Conservation (phyloP, 2,888 invertebrate genomes). For the Dicranocentrus wangi region DNA sequence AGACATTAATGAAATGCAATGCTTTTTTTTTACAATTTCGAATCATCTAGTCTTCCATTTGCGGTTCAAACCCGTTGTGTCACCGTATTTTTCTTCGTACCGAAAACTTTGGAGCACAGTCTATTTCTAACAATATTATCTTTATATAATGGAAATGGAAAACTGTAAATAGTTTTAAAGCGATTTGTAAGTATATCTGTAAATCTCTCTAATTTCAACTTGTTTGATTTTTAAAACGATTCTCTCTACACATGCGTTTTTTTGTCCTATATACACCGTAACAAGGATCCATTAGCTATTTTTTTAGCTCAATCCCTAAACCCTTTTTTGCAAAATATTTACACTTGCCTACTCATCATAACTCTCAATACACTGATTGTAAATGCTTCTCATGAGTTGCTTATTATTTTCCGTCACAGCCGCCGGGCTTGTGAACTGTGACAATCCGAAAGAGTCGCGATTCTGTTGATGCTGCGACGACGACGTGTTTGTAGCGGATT, state of each 20-base stretch:
- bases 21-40: neutral
- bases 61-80: conserved; percentile 37
- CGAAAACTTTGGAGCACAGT: conserved; percentile 18
- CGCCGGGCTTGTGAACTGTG: conserved; percentile 44
- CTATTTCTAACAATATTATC: conserved; percentile 1
- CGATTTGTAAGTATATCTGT: too few relatives aligned
- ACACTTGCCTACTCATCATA: conserved; percentile 47
- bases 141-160: neutral
- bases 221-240: neutral
- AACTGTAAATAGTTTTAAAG: conserved; percentile 11
- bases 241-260: conserved; percentile 15
- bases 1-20: neutral
- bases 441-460: conserved; percentile 46
- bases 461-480: conserved; percentile 33
- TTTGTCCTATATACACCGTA: conserved; percentile 19
- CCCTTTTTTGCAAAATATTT: conserved; percentile 6
- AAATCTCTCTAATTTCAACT: conserved; percentile 1
- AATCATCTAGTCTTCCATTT: conserved; percentile 35
- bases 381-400: conserved; percentile 63
- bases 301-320: neutral
- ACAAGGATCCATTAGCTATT: neutral
- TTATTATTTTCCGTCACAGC: conserved; percentile 51
- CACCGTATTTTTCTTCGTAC: neutral
- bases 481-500: conserved; percentile 38
- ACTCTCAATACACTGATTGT: conserved; percentile 61